Percentiles rank a stretch among this genome's conserved stretches.
phyloP scores from a whole-genome alignment of 2,888 invertebrate species.

The Lottia gigantea region DNA sequence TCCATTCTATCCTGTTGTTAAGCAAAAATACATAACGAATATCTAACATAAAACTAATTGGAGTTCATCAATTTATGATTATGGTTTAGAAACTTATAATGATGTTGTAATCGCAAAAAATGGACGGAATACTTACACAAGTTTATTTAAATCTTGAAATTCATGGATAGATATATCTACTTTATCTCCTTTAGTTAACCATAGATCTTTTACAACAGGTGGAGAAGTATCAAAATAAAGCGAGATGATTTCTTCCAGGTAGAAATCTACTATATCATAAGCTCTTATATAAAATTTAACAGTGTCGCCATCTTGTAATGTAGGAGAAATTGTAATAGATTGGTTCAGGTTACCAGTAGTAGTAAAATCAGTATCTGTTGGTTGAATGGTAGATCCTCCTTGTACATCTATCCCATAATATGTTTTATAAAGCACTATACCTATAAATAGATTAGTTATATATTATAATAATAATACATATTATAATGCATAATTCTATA shows the following conservation, averaged over 20 bases:
- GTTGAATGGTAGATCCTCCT: conserved; percentile 12
- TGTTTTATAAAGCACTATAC: conserved; percentile 12
- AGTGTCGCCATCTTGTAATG: conserved; percentile 30
- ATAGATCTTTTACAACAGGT: conserved; percentile 34
- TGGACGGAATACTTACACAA: conserved; percentile 26
- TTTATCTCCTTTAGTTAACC: conserved; percentile 30
- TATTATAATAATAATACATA: too few species aligned
- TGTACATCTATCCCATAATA: conserved; percentile 9
- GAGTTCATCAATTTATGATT: too few species aligned
- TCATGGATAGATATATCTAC: conserved; percentile 32
- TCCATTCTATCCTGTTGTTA: conserved; percentile 38
- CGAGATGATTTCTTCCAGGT: conserved; percentile 25
- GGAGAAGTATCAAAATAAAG: conserved; percentile 36
- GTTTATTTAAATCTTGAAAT: conserved; percentile 27
- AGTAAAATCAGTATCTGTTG: conserved; percentile 6
- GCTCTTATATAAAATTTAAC: conserved; percentile 31
- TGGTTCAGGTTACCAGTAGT: conserved; percentile 12
- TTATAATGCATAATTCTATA: too few species aligned
- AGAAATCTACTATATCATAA: conserved; percentile 29
- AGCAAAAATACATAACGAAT: too few species aligned
- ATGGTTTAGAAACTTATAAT: too few species aligned
- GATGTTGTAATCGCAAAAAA: too few species aligned
- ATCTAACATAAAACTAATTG: too few species aligned
- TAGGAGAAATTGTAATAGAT: conserved; percentile 18
- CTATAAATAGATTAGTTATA: not conserved